Conservation (phyloP, 2,797 vertebrate species). For the Myotis vivesi region DNA sequence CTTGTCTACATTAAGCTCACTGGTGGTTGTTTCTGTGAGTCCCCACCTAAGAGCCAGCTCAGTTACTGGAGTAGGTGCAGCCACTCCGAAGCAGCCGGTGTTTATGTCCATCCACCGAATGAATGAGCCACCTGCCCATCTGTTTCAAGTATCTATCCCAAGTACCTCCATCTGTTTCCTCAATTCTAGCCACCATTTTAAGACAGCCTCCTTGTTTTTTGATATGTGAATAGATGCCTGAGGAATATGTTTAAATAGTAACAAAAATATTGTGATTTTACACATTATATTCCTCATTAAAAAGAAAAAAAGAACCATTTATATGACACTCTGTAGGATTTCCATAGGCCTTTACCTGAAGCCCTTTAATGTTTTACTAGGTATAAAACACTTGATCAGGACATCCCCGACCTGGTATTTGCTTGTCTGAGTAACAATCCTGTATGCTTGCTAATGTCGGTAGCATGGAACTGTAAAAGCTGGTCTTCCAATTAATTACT, state of each 20-base stretch:
- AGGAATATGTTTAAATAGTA: conserved; percentile 16
- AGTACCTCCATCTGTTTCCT: background rate
- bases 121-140: too few species aligned
- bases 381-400: background rate
- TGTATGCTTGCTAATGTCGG: background rate
- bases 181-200: background rate
- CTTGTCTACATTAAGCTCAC: background rate
- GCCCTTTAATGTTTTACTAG: background rate
- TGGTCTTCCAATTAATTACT: background rate
- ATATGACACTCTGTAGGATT: background rate
- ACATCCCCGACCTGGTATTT: background rate
- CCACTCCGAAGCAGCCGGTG: background rate
- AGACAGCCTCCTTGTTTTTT: background rate
- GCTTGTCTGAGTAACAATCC: conserved; percentile 1
- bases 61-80: background rate
- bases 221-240: background rate
- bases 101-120: background rate
- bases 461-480: background rate
- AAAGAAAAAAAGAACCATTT: background rate
- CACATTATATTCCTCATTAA: background rate
- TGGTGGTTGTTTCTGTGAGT: background rate
- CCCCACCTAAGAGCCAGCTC: background rate
- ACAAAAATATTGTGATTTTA: conserved; percentile 7
- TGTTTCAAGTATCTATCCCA: background rate
- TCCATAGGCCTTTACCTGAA: background rate